A percentile compares a stretch with the other conserved stretches of the same genome.
phyloP scores from a whole-genome alignment of 2,888 invertebrate genomes.

The Rhogogaster chlorosoma region DNA sequence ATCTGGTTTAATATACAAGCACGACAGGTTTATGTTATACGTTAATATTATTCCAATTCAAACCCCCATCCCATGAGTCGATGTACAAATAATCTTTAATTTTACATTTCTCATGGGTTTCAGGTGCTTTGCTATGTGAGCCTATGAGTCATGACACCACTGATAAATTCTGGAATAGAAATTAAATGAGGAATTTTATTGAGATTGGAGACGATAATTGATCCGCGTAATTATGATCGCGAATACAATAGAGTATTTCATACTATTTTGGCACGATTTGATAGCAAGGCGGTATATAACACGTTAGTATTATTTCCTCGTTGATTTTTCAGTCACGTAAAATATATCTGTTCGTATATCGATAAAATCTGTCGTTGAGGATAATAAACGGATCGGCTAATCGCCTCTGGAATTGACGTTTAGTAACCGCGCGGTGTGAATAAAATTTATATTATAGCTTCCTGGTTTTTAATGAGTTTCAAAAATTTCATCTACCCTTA shows the following conservation, averaged over 20 bases:
- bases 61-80: not conserved
- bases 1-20: not conserved
- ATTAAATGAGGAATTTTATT: not conserved
- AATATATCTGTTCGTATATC: not conserved
- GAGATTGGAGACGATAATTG: not conserved
- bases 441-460: not conserved
- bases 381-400: not conserved
- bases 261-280: not conserved
- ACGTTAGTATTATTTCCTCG: not conserved
- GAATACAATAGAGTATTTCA: not conserved
- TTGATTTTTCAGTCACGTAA: not conserved
- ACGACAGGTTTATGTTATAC: not conserved
- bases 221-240: not conserved
- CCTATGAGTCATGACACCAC: not conserved
- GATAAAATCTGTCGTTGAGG: not conserved
- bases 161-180: not conserved
- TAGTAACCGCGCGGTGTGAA: not conserved
- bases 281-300: not conserved
- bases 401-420: not conserved
- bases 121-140: not conserved
- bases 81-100: not conserved
- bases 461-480: not conserved
- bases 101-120: conserved; percentile 27
- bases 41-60: not conserved
- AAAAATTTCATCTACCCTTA: not conserved